Conservation (phyloP, 2,113 vertebrate genomes). For the Lagopus leucura region DNA sequence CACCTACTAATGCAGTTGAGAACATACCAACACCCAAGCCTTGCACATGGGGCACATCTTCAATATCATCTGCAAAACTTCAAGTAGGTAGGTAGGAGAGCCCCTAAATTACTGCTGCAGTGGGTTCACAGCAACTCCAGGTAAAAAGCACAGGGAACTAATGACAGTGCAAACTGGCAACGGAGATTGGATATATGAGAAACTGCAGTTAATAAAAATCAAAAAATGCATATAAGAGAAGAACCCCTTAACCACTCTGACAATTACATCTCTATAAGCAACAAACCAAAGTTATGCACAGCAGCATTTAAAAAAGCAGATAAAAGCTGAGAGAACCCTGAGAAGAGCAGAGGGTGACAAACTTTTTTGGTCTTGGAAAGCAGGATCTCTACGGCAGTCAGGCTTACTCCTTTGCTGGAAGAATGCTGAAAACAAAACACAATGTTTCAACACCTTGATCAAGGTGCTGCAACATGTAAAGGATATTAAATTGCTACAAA, state of each 20-base stretch:
- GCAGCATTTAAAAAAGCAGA: not conserved
- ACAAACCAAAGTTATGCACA: not conserved
- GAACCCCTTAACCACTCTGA: not conserved
- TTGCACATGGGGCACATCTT: not conserved
- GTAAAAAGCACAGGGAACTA: not conserved
- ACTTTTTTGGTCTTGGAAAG: not conserved
- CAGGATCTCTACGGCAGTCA: not conserved
- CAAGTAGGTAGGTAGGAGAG: not conserved
- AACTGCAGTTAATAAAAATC: not conserved
- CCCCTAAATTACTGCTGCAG: not conserved
- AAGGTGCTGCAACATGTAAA: not conserved
- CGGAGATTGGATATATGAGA: not conserved
- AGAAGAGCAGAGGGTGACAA: not conserved
- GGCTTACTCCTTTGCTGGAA: not conserved
- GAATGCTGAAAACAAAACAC: constrained; percentile 31
- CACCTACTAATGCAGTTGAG: not conserved
- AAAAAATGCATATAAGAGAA: not conserved
- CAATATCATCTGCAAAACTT: not conserved
- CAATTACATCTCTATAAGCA: not conserved
- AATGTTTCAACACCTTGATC: constrained; percentile 31
- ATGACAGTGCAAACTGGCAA: not conserved
- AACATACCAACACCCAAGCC: not conserved
- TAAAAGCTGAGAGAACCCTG: not conserved
- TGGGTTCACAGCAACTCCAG: not conserved
- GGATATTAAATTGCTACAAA: not conserved